Base-by-base conservation (phyloP, 2,888 invertebrate species). In the Cordilura impudica region DNA sequence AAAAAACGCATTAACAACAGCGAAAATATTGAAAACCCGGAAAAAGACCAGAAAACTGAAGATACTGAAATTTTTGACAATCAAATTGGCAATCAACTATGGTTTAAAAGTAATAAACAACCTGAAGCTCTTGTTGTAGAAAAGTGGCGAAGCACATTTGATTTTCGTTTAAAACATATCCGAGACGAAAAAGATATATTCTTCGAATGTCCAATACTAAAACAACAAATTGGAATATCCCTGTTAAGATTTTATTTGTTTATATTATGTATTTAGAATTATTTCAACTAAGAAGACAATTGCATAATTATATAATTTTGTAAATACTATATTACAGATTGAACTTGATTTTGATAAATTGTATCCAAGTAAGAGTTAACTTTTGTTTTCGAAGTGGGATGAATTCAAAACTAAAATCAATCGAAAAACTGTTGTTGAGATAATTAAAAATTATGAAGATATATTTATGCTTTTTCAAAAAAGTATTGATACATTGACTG, bases 51-150 rank as follows among this genome's bases (percentile, higher is more conserved):
- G 43, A 43, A 60, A 60, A 60, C 43, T 45, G 43, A 43, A 60
- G 21, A 39, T 43, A 45, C 39, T 39, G 60, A 60, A 60, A 45
- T 60, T 45, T 39, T 43, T 45, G 60, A 60, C 39, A 60, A 39
- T 43, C 43, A 43, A 26, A 60, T 60, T 60, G 60, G 60, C 60
- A 60, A 60, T 45, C 60, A 60, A 45, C 43, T 60, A 45, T 60
- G 61, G 47, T 47, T 61, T 61, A 61, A 61, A 61, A 61, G 60
- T 60, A 60, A 65, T 51, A 49, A 49, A 65, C 65, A 65, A 65
- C 65, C 65, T 53, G 53, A 65, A 65, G 65, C 65, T 65, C 65
- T 65, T 65, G 63, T 63, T 47, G 63, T 63, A 63, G 63, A 63
- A 63, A 63, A 47, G 63, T 63, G 58, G 58, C 58, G 58, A 39